A percentile compares a stretch with the other conserved stretches of the same genome.
phyloP scores from a whole-genome alignment of 1,140 invertebrate genomes.

The Holotrichia oblita region DNA sequence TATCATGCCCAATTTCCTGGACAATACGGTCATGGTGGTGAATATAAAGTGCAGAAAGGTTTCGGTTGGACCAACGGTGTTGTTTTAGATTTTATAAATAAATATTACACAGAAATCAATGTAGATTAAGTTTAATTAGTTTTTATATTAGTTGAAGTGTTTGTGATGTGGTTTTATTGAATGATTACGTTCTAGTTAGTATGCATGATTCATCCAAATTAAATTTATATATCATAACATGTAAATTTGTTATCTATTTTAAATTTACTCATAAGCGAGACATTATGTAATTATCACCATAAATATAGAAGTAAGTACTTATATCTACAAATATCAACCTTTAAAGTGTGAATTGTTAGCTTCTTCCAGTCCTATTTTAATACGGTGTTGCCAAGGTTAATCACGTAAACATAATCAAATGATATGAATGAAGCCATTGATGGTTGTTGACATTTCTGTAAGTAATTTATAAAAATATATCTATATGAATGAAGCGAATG shows the following conservation, averaged over 20 bases:
- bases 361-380: too few species aligned
- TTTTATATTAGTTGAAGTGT: too few species aligned
- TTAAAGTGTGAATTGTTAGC: too few species aligned
- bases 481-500: too few species aligned
- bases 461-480: too few species aligned
- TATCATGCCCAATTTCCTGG: slow-evolving; percentile 79
- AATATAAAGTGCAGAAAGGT: slow-evolving; percentile 88
- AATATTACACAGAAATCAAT: slow-evolving; percentile 34
- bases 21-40: slow-evolving; percentile 83
- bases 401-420: too few species aligned
- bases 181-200: not conserved
- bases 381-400: too few species aligned
- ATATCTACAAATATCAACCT: too few species aligned
- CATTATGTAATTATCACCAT: not conserved
- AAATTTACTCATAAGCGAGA: not conserved
- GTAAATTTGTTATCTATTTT: not conserved
- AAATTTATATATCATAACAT: not conserved
- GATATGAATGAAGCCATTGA: too few species aligned
- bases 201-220: not conserved
- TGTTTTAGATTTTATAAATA: slow-evolving; percentile 41
- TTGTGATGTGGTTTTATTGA: not conserved
- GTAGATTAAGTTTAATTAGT: too few species aligned
- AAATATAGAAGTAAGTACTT: too few species aligned
- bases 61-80: slow-evolving; percentile 97
- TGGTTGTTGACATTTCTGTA: too few species aligned